phyloP scores from a whole-genome alignment of 2,888 invertebrate species.

The Acronicta aceris region DNA sequence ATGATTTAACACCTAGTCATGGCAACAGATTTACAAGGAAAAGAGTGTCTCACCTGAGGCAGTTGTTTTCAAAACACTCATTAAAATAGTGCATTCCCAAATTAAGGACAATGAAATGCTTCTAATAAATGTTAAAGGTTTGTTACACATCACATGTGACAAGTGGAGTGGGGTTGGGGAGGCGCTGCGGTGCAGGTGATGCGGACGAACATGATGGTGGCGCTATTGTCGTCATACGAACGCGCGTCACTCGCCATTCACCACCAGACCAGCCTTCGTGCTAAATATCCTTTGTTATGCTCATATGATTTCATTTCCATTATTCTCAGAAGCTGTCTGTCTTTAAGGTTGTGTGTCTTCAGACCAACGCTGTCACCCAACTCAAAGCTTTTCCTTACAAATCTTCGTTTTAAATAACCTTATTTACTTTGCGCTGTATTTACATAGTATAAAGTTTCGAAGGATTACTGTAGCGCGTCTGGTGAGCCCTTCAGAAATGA shows the following conservation, averaged over 20 bases:
- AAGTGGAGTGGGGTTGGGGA: background rate
- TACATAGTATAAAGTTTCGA: constrained; percentile 42
- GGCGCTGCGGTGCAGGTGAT: background rate
- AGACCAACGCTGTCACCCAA: constrained; percentile 15
- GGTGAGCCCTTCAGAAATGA: constrained; percentile 42
- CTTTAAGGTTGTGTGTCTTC: constrained; percentile 24
- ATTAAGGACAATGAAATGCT: constrained; percentile 36
- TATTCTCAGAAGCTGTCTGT: constrained; percentile 39
- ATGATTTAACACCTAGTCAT: constrained; percentile 1
- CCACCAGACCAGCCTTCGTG: constrained; percentile 22
- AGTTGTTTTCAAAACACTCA: constrained; percentile 32
- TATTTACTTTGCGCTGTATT: constrained; percentile 30
- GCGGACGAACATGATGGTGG: background rate
- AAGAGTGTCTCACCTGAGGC: constrained; percentile 1
- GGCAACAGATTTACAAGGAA: constrained; percentile 8
- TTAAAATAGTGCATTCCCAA: constrained; percentile 42
- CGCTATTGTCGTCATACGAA: constrained; percentile 4
- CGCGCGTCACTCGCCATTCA: background rate
- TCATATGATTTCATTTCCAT: constrained; percentile 36
- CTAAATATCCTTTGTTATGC: constrained; percentile 36
- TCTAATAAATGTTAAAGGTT: constrained; percentile 37
- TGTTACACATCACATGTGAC: constrained; percentile 5
- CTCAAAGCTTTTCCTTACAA: constrained; percentile 23
- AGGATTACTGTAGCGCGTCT: constrained; percentile 35
- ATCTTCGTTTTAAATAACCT: constrained; percentile 19